Evolutionary conservation across 2,113 vertebrate genomes (phyloP).

Genomic region (Psammodynastes pulverulentus): DNA sequence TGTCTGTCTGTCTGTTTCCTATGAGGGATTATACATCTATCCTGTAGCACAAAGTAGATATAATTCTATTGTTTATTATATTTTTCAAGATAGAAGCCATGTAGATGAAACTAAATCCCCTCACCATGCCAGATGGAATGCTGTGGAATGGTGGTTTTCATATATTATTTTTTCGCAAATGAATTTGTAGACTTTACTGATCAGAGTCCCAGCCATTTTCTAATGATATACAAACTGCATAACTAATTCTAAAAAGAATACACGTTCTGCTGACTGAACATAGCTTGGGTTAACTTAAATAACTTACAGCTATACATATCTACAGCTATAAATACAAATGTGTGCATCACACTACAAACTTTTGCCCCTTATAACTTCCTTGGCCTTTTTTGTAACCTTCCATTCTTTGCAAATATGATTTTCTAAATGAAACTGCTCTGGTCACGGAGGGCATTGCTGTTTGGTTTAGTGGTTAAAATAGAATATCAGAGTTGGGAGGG

Average conservation of each 20-base stretch:
- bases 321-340: neutral
- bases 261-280: neutral
- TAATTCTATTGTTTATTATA: neutral
- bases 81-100: neutral
- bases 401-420: neutral
- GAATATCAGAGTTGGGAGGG: no score
- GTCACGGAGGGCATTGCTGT: neutral
- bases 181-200: neutral
- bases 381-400: neutral
- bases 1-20: no score
- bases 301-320: no score
- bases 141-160: neutral
- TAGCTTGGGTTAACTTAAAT: no score
- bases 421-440: neutral
- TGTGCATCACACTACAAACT: neutral
- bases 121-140: neutral
- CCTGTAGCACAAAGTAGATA: neutral
- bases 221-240: neutral
- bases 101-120: neutral
- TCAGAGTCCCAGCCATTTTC: neutral
- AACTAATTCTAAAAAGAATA: neutral
- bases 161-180: neutral
- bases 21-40: neutral
- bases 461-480: no score
- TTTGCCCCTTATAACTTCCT: neutral